A percentile compares a stretch with the other conserved stretches of the same genome.
Evolutionary conservation across 2,888 invertebrate species (phyloP).

Genomic region (Macrophya annulata): DNA sequence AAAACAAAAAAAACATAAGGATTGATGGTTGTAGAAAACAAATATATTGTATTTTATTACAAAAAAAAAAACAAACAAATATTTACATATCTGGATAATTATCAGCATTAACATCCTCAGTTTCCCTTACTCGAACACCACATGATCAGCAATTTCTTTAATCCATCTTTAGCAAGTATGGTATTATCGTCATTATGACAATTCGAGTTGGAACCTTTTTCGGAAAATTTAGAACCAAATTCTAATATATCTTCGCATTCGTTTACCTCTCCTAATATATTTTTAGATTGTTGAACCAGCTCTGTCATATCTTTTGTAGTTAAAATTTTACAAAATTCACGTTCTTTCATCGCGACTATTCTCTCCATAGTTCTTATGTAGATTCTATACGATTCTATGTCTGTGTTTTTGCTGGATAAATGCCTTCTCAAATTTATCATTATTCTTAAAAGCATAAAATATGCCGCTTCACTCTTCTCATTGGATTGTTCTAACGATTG

Average conservation of each 20-base stretch:
- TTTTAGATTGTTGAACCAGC: conserved; percentile 65
- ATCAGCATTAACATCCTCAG: background rate
- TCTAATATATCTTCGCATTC: conserved; percentile 75
- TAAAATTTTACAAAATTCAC: conserved; percentile 65
- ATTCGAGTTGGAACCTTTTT: background rate
- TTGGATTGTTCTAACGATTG: conserved; percentile 61
- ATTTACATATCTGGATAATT: conserved; percentile 10
- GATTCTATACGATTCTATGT: conserved; percentile 58
- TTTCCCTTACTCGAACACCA: conserved; percentile 12
- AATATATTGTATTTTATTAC: conserved; percentile 40
- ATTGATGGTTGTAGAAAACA: conserved; percentile 5
- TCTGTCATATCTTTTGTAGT: conserved; percentile 67
- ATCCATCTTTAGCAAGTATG: background rate
- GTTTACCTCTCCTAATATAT: conserved; percentile 66
- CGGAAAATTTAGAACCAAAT: conserved; percentile 68
- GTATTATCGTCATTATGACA: background rate
- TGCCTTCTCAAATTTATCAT: conserved; percentile 62
- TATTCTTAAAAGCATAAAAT: conserved; percentile 66
- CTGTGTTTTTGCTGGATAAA: conserved; percentile 63
- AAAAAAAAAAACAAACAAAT: conserved; percentile 4
- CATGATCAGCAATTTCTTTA: background rate
- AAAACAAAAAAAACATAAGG: background rate
- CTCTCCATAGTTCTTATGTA: conserved; percentile 65
- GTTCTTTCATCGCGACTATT: conserved; percentile 64
- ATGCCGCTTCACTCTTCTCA: conserved; percentile 61